A percentile compares a stretch with the other conserved stretches of the same genome.
phyloP scores from a whole-genome alignment of 2,113 vertebrate genomes.

The Chaenocephalus aceratus region DNA sequence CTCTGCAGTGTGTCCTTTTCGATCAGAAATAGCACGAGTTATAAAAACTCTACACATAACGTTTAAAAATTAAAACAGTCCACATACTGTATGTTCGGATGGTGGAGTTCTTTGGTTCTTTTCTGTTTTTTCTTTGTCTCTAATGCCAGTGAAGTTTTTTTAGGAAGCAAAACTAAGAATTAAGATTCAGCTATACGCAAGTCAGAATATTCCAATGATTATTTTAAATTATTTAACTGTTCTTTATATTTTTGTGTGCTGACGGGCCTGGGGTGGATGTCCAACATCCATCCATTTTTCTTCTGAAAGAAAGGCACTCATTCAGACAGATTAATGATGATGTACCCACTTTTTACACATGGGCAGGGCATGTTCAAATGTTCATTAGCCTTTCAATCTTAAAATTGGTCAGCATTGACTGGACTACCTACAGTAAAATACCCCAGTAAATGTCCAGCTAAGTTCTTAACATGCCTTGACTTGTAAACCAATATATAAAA shows the following conservation, averaged over 20 bases:
- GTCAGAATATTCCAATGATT: neutral
- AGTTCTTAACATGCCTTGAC: too few relatives aligned
- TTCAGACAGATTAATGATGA: neutral
- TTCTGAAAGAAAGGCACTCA: neutral
- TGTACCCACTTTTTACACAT: neutral
- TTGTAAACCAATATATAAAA: too few relatives aligned
- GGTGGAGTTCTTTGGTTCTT: neutral
- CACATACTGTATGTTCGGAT: conserved; percentile 1
- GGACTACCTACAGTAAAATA: too few relatives aligned
- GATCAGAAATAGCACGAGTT: conserved; percentile 42
- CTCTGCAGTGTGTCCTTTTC: conserved; percentile 63
- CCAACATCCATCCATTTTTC: neutral
- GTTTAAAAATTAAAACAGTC: conserved; percentile 35
- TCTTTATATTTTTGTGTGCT: conserved; percentile 9
- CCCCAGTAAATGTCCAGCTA: too few relatives aligned
- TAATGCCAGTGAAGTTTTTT: conserved; percentile 8
- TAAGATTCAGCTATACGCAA: neutral
- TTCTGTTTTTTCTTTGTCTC: neutral
- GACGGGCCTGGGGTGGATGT: neutral
- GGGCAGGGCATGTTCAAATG: neutral
- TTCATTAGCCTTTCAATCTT: neutral
- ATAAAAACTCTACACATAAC: conserved; percentile 23
- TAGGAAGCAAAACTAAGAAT: neutral
- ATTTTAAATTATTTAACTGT: conserved; percentile 5
- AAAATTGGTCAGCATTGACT: neutral